Evolutionary conservation across 2,797 vertebrate species (phyloP).

Genomic region (Propithecus deckenii): DNA sequence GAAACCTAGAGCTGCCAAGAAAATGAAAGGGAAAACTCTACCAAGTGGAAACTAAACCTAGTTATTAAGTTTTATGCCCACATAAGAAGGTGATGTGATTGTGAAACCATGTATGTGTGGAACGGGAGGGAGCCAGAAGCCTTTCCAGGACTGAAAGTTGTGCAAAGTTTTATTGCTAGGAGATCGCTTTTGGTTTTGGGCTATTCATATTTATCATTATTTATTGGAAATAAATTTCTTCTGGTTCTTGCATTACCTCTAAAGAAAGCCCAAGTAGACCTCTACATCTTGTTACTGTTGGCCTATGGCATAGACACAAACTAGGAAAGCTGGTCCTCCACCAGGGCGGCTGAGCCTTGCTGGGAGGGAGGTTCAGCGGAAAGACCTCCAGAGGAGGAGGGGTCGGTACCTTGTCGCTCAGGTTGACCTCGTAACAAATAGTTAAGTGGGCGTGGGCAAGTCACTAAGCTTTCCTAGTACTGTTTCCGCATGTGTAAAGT

Average conservation of each 20-base stretch:
- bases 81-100: not conserved
- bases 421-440: not conserved
- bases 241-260: not conserved
- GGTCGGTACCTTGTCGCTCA: not conserved
- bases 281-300: not conserved
- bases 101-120: not conserved
- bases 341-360: too few species aligned
- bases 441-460: not conserved
- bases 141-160: not conserved
- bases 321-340: not conserved
- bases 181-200: not conserved
- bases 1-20: not conserved
- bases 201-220: not conserved
- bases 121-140: not conserved
- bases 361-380: rapidly evolving
- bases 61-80: not conserved
- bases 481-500: not conserved
- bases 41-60: not conserved
- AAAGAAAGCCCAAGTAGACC: not conserved
- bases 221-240: not conserved
- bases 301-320: not conserved
- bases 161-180: not conserved
- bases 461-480: not conserved
- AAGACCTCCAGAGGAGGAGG: not conserved
- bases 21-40: not conserved